A percentile compares a stretch with the other conserved stretches of the same genome.
These are phyloP conservation scores for Belonocnema kinseyi DNA, from an alignment of 1,140 invertebrate genomes.

Conservation along the genomic window DNA sequence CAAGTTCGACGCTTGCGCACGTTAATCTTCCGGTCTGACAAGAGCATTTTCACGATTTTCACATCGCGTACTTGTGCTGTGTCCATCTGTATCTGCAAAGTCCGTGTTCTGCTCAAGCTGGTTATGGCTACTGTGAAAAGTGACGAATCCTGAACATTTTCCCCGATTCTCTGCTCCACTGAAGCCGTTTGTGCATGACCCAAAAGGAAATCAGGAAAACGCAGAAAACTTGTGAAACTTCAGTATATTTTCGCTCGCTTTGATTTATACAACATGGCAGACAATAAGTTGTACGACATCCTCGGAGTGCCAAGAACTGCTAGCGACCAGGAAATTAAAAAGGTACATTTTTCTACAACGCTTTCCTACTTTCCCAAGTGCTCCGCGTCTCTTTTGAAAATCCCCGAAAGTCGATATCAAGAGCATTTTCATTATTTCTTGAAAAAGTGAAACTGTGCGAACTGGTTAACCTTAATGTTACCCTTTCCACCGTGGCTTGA, in stretches of 20 bases:
- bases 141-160: too few relatives aligned
- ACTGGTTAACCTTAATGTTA: too few relatives aligned
- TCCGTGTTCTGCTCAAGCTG: too few relatives aligned
- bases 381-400: not conserved
- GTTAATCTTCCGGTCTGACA: not conserved
- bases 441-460: too few relatives aligned
- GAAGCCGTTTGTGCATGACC: not conserved
- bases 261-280: conserved; percentile 4
- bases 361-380: not conserved
- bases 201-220: not conserved
- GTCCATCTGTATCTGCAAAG: too few relatives aligned
- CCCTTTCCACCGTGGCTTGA: too few relatives aligned
- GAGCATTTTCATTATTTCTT: too few relatives aligned
- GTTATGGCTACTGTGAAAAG: too few relatives aligned
- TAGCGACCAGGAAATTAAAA: not conserved
- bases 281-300: conserved; percentile 20
- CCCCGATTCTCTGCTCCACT: not conserved
- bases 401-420: too few relatives aligned
- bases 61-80: not conserved
- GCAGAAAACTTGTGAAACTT: not conserved
- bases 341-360: not conserved
- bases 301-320: not conserved
- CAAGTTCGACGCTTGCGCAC: not conserved
- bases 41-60: not conserved
- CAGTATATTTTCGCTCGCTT: not conserved